These are phyloP conservation scores for Apistogramma diplotaenia DNA, from an alignment of 2,113 vertebrate genomes.

Conservation along the genomic window DNA sequence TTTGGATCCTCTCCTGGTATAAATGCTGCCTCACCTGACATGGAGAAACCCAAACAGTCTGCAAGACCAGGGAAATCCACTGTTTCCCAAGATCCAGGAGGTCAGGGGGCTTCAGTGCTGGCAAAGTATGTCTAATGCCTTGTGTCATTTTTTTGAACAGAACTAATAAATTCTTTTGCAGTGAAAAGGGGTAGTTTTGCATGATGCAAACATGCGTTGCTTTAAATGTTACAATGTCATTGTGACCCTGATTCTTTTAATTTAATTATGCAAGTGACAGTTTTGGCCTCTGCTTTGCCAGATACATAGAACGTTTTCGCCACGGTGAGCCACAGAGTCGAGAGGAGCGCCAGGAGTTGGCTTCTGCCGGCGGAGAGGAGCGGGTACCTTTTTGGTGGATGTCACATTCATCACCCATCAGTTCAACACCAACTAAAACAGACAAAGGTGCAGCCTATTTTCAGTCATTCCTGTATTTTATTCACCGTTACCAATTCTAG, in stretches of 20 bases:
- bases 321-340: constrained; percentile 82
- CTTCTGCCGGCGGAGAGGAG: constrained; percentile 27
- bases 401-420: constrained; percentile 55
- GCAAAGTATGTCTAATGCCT: constrained; percentile 74
- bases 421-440: constrained; percentile 56
- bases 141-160: background rate
- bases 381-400: constrained; percentile 82
- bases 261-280: background rate
- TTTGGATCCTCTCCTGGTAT: constrained; percentile 46
- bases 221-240: too few relatives aligned
- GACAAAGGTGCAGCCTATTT: constrained; percentile 33
- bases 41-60: background rate
- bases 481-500: background rate
- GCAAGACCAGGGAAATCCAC: constrained; percentile 1
- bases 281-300: constrained; percentile 42
- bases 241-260: background rate
- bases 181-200: background rate
- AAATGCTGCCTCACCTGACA: constrained; percentile 2
- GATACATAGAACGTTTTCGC: constrained; percentile 86
- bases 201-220: too few relatives aligned
- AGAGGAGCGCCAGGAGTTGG: constrained; percentile 71
- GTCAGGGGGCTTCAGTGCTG: constrained; percentile 74
- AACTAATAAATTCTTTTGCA: background rate
- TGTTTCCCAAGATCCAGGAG: background rate
- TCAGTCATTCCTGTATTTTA: background rate